Evolutionary conservation across 2,888 invertebrate genomes (phyloP).

Genomic region (Acleris cristana): DNA sequence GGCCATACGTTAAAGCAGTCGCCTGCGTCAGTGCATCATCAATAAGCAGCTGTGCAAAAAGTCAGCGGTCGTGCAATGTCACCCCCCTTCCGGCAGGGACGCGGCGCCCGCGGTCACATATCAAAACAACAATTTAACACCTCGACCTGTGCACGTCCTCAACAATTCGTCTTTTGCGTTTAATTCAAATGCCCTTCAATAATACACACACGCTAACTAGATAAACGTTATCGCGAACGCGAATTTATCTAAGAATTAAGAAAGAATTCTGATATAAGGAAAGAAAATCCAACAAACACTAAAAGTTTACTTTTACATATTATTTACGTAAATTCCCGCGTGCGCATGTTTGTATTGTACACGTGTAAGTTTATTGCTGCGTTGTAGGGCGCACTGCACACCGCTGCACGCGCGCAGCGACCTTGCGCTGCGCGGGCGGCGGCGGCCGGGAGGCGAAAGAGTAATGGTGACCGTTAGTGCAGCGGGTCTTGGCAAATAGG

Average conservation of each 20-base stretch:
- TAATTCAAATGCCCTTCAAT: constrained; percentile 22
- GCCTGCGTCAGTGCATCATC: constrained; percentile 70
- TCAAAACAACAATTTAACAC: constrained; percentile 62
- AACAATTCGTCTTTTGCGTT: constrained; percentile 59
- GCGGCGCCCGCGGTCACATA: constrained; percentile 51
- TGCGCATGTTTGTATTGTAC: constrained; percentile 44
- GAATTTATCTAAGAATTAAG: no score
- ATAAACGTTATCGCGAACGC: no score
- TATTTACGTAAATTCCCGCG: background rate
- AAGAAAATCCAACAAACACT: no score
- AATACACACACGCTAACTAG: no score
- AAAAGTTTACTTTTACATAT: no score
- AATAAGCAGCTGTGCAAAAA: constrained; percentile 66
- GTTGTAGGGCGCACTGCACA: constrained; percentile 49
- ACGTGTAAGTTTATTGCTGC: constrained; percentile 66
- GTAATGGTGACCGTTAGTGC: constrained; percentile 7
- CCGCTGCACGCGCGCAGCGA: constrained; percentile 55
- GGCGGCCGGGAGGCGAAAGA: constrained; percentile 15
- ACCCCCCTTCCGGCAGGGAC: constrained; percentile 75
- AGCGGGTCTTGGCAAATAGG: constrained; percentile 2
- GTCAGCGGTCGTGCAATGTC: constrained; percentile 76
- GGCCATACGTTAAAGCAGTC: constrained; percentile 47
- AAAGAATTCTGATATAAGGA: no score
- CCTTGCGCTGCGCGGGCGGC: constrained; percentile 51
- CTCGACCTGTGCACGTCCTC: constrained; percentile 45